These are phyloP conservation scores for Rallus limicola DNA, from an alignment of 2,113 vertebrate genomes.

Conservation along the genomic window DNA sequence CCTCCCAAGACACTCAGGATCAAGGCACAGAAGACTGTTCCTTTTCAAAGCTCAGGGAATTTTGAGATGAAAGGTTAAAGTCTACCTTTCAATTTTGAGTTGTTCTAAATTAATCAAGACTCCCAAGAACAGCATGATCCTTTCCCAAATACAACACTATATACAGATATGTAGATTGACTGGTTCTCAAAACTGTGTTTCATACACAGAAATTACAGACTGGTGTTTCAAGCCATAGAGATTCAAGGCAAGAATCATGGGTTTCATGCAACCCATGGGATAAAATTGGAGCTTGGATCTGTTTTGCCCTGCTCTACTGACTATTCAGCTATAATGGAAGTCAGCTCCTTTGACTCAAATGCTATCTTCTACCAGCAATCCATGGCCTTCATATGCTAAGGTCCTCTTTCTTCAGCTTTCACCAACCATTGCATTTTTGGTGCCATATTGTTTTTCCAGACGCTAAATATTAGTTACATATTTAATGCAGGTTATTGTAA, in stretches of 20 bases:
- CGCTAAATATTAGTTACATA: neutral
- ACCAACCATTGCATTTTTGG: neutral
- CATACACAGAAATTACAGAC: neutral
- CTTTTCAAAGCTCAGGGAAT: neutral
- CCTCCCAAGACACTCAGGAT: neutral
- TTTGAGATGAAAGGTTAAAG: neutral
- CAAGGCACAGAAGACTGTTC: neutral
- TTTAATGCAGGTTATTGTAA: neutral
- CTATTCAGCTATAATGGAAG: neutral
- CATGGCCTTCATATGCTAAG: neutral
- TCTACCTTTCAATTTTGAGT: neutral
- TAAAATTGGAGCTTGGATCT: rapidly evolving
- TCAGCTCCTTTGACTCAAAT: neutral
- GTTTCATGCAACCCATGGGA: neutral
- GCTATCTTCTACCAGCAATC: neutral
- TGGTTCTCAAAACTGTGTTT: neutral
- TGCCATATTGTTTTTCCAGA: neutral
- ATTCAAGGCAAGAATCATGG: neutral
- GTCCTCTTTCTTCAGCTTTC: neutral
- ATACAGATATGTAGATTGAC: neutral
- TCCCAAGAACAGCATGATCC: neutral
- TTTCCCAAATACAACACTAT: neutral
- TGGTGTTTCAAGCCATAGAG: neutral
- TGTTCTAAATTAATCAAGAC: neutral
- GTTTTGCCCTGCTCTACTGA: neutral